Conservation (phyloP, 2,113 vertebrate species). For the Herpetotheres cachinnans region DNA sequence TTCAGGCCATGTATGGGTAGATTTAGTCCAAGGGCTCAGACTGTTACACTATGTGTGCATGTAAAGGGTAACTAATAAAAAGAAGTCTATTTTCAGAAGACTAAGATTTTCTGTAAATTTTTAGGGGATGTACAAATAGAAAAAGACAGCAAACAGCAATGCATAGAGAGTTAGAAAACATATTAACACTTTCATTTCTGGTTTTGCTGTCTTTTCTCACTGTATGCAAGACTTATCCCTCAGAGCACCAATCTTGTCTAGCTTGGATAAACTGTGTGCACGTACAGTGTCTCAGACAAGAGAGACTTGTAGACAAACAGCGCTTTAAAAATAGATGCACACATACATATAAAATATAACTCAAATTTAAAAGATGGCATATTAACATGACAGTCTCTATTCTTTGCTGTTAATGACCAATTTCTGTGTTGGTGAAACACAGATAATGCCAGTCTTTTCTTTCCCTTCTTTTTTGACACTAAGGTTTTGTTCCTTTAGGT, state of each 20-base stretch:
- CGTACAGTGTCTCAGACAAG: not conserved
- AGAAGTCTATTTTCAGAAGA: not conserved
- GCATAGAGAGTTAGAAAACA: not conserved
- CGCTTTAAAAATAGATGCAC: not conserved
- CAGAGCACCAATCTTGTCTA: not conserved
- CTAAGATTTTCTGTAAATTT: not conserved
- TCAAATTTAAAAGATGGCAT: not conserved
- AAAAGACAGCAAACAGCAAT: not conserved
- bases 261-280: accelerated
- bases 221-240: not conserved
- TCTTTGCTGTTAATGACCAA: not conserved
- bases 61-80: not conserved
- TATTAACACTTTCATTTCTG: not conserved
- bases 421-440: not conserved
- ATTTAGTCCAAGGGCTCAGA: not conserved
- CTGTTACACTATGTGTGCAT: not conserved
- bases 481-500: not conserved
- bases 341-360: not conserved
- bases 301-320: not conserved
- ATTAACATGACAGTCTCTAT: not conserved
- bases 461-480: not conserved
- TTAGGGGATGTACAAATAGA: not conserved
- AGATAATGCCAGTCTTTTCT: not conserved
- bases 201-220: not conserved
- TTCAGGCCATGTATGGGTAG: not conserved